Conservation (phyloP, 2,113 vertebrate species). For the Calidris pugnax region DNA sequence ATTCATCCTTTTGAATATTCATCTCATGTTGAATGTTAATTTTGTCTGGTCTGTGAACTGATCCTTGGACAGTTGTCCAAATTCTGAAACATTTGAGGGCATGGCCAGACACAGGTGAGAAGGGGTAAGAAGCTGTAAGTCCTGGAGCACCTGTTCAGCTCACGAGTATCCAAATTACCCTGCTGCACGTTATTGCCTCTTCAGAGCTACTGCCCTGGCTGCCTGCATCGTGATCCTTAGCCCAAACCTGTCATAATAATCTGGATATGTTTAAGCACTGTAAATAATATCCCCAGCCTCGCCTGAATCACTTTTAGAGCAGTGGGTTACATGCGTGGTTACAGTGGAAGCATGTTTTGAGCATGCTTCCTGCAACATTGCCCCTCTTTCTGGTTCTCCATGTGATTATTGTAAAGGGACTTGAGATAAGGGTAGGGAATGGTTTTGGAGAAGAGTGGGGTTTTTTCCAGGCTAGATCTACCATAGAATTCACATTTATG, state of each 20-base stretch:
- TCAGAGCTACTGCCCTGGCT: not conserved
- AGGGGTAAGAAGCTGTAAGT: not conserved
- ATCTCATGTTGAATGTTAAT: not conserved
- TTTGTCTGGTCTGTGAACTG: not conserved
- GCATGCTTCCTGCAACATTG: not conserved
- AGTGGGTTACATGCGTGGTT: not conserved
- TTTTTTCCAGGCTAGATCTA: not conserved
- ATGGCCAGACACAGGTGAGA: not conserved
- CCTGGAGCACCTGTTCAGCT: not conserved
- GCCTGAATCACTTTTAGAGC: not conserved
- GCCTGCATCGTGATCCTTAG: not conserved
- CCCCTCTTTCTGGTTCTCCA: not conserved
- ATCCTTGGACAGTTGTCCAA: not conserved
- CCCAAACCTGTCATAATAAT: not conserved
- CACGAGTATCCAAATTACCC: fast-evolving
- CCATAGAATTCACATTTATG: not conserved
- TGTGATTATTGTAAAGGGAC: not conserved
- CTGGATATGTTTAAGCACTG: not conserved
- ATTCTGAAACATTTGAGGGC: not conserved
- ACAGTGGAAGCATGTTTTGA: not conserved
- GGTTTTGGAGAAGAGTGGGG: not conserved
- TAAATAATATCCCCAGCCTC: not conserved
- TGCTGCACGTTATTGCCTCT: not conserved
- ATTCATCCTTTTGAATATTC: not conserved
- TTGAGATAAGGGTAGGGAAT: not conserved